Evolutionary conservation across 2,113 vertebrate species (phyloP).

Genomic region (Aegithalos caudatus): DNA sequence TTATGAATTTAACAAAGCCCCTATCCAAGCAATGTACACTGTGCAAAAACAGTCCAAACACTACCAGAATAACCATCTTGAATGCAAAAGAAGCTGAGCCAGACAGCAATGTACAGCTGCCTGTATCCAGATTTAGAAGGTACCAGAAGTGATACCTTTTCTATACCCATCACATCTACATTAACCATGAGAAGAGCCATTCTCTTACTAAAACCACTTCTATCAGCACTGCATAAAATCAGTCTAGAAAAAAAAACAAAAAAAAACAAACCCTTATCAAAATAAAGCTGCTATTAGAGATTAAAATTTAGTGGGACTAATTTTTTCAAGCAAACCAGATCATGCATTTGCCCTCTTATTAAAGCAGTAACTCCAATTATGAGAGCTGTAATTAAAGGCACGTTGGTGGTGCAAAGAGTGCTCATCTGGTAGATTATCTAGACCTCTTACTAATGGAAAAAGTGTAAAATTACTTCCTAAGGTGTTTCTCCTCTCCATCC

Average conservation of each 20-base stretch:
- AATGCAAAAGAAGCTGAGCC: not conserved
- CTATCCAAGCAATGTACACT: not conserved
- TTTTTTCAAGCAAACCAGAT: constrained; percentile 12
- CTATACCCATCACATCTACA: not conserved
- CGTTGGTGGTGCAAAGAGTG: not conserved
- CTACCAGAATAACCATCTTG: not conserved
- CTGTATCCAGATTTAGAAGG: not conserved
- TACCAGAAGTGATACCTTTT: not conserved
- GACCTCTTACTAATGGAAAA: not conserved
- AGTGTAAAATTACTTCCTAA: not conserved
- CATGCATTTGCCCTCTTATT: not conserved
- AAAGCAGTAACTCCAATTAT: not conserved
- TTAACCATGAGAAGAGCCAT: not conserved
- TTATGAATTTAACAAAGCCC: not conserved
- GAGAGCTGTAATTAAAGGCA: constrained; percentile 22
- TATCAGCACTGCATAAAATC: not conserved
- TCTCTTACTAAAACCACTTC: not conserved
- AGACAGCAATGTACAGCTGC: not conserved
- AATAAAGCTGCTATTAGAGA: not conserved
- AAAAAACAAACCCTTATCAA: not conserved
- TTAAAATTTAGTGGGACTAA: constrained; percentile 10
- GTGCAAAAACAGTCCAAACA: not conserved
- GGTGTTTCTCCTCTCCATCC: not conserved
- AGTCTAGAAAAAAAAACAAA: not conserved
- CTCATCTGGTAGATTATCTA: not conserved